Base-by-base conservation (phyloP, 2,113 vertebrate species). In the Prolemur simus region DNA sequence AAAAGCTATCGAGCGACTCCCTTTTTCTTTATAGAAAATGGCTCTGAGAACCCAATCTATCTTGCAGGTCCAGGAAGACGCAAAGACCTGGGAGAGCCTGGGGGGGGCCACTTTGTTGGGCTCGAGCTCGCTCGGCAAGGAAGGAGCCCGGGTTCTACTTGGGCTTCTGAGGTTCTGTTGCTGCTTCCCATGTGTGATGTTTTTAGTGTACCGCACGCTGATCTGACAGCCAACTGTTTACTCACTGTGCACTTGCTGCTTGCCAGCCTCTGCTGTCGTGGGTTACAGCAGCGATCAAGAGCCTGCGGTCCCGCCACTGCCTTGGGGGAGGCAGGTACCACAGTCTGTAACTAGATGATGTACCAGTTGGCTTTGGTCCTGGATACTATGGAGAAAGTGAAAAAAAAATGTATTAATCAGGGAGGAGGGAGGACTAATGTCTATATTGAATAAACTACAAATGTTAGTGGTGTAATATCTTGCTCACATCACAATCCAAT, bases 161-260 rank as follows among this genome's bases (percentile, higher is more conserved):
- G 18, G 25, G 58, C 58, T 63, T 27, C 23, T 2, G 29, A 54
- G 39, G 47, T 47, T 10, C 84, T 7, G 20, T 21, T 2, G 1
- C 25, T 15, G n/a, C 21, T 8, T 32, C 81, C 60, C 5, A 0
- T 1, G 23, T 23, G 73, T 71, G 60, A 27, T 14, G 25, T n/a
- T 45, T 49, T 39, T 32, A 8, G 3, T 17, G 8, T 3, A 11
- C 34, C 17, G 2, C 4, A 11, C 4, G 1, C 29, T 37, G 0
- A 15, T 15, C 11, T 83, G 23, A 17, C 42, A 66, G 52, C 34
- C 5, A 0, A 2, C 15, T 15, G 1, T 8, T 29, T 37, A 64
- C 52, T 63, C 9, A 11, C 1, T 1, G 5, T 5, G 21, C 14
- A 13, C 13, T 23, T 32, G 7, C 13, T 17, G 10, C 8, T 34